Conservation (phyloP, 2,888 invertebrate species). For the Mongoloraphidia duomilia region DNA sequence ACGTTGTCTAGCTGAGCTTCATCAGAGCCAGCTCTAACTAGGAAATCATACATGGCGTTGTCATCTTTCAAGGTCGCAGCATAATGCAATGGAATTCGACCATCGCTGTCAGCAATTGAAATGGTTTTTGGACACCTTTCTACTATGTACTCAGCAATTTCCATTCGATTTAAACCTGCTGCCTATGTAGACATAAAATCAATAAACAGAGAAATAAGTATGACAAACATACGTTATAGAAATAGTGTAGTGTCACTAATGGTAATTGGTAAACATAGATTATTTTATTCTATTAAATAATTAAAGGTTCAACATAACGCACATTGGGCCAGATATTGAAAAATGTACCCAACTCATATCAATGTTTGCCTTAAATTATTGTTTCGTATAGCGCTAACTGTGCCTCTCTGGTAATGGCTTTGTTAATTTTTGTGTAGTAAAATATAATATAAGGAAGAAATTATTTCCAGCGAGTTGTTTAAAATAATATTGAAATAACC, state of each 20-base stretch:
- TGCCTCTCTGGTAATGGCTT: no score
- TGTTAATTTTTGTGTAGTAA: no score
- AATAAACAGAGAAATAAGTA: neutral
- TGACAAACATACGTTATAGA: neutral
- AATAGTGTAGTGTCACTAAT: neutral
- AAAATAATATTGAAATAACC: no score
- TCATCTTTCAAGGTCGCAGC: constrained; percentile 70
- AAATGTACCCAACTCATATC: neutral
- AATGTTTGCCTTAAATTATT: no score
- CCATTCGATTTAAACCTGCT: constrained; percentile 63
- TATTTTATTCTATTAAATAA: neutral
- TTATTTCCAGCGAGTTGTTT: no score
- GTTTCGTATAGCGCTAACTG: no score
- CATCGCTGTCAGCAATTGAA: constrained; percentile 61
- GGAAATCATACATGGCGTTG: constrained; percentile 58
- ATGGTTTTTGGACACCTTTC: constrained; percentile 54
- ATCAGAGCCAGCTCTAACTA: constrained; percentile 71
- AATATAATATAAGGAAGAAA: no score
- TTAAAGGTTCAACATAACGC: neutral
- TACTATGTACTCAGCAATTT: constrained; percentile 59
- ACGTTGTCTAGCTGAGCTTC: constrained; percentile 74
- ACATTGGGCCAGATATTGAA: neutral
- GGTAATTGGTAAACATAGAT: neutral
- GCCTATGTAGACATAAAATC: constrained; percentile 36
- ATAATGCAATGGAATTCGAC: constrained; percentile 78